phyloP scores from a whole-genome alignment of 2,797 vertebrate species.

The Sebastiscus albofasciatus region DNA sequence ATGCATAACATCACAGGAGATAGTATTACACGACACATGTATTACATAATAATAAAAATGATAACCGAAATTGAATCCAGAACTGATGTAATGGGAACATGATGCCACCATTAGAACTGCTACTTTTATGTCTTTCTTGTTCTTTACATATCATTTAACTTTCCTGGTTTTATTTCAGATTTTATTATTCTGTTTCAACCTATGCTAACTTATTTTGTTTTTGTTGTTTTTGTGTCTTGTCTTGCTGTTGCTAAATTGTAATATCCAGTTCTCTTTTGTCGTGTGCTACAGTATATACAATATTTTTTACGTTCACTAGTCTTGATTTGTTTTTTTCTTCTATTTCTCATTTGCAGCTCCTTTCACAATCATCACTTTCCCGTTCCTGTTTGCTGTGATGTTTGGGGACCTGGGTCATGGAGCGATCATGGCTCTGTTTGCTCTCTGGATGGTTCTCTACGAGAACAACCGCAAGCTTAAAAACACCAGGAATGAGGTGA shows the following conservation, averaged over 20 bases:
- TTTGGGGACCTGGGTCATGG: conserved; percentile 97
- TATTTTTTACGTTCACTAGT: neutral
- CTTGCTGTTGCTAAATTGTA: neutral
- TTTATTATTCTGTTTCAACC: neutral
- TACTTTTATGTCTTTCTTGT: neutral
- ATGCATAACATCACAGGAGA: neutral
- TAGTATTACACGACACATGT: neutral
- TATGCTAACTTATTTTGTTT: neutral
- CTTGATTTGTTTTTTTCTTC: neutral
- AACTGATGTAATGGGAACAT: neutral
- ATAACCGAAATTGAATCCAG: neutral
- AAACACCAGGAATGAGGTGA: conserved; percentile 91
- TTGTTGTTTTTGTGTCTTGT: neutral
- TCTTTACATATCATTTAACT: no score
- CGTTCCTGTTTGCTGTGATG: conserved; percentile 97
- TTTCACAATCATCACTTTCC: conserved; percentile 96
- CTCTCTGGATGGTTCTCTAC: conserved; percentile 89
- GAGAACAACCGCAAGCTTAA: conserved; percentile 91
- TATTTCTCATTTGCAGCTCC: conserved; percentile 82
- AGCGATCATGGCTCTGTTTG: conserved; percentile 92
- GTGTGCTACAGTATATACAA: neutral
- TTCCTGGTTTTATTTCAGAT: neutral
- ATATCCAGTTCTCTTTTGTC: no score
- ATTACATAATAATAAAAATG: no score
- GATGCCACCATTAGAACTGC: neutral